phyloP scores from a whole-genome alignment of 1,140 invertebrate species.

The Tribolium castaneum region DNA sequence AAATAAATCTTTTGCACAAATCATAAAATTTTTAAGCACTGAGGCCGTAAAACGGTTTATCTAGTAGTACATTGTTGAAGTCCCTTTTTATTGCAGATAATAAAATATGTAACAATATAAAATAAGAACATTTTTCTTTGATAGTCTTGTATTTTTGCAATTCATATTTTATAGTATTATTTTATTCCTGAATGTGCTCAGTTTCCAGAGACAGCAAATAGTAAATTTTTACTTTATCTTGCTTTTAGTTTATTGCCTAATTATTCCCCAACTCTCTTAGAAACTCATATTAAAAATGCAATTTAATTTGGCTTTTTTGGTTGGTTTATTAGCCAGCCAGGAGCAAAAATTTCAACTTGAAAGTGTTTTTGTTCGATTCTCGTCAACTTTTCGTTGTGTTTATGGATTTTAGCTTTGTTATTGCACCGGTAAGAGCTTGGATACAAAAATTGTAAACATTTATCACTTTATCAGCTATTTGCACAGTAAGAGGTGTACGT shows the following conservation, averaged over 20 bases:
- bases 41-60: background rate
- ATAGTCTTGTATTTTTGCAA: background rate
- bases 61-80: background rate
- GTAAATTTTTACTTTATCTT: too few relatives aligned
- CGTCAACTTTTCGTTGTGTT: background rate
- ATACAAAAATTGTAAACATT: background rate
- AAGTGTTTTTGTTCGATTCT: background rate
- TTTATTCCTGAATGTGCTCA: background rate
- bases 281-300: background rate
- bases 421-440: background rate
- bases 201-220: background rate
- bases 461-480: background rate
- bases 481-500: too few relatives aligned
- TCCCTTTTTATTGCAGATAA: conserved; percentile 7
- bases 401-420: background rate
- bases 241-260: background rate
- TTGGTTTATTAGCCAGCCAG: background rate
- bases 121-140: conserved; percentile 10
- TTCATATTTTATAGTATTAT: background rate
- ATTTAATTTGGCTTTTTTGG: background rate
- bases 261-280: background rate
- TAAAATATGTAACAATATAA: conserved; percentile 29
- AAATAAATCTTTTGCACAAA: background rate
- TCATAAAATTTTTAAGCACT: conserved; percentile 12
- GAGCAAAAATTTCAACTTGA: background rate